Evolutionary conservation across 2,797 vertebrate species (phyloP).

Genomic region (Siniperca obscura): DNA sequence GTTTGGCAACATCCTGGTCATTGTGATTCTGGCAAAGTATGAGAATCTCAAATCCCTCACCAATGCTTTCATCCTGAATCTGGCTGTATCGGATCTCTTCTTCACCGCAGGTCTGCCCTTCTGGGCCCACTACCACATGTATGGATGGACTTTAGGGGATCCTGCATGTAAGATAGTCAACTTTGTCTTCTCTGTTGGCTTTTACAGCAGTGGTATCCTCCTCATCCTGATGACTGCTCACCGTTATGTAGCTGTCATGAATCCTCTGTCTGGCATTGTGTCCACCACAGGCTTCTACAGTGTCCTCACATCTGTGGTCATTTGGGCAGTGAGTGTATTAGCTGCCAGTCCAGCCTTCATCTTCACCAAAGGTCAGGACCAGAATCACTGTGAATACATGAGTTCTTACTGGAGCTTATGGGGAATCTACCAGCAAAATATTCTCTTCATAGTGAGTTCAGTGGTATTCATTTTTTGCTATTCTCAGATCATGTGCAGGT

Average conservation of each 20-base stretch:
- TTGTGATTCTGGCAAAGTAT: conserved; percentile 89
- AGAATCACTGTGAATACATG: conserved; percentile 75
- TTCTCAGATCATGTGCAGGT: conserved; percentile 85
- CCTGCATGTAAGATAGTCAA: conserved; percentile 86
- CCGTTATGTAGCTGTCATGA: conserved; percentile 89
- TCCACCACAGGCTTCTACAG: conserved; percentile 73
- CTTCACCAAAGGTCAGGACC: conserved; percentile 58
- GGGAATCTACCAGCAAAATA: conserved; percentile 87
- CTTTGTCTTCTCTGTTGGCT: conserved; percentile 89
- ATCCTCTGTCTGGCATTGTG: conserved; percentile 86
- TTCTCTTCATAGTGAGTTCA: conserved; percentile 87
- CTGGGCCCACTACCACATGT: conserved; percentile 82
- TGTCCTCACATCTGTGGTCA: conserved; percentile 65
- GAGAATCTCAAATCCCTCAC: conserved; percentile 91
- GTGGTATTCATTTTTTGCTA: conserved; percentile 90
- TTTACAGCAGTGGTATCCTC: conserved; percentile 91
- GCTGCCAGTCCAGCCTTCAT: conserved; percentile 83
- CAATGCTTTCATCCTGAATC: conserved; percentile 92
- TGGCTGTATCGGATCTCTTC: conserved; percentile 91
- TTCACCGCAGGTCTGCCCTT: conserved; percentile 91
- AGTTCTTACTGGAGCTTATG: conserved; percentile 64
- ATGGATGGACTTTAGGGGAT: conserved; percentile 88
- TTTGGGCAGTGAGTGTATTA: conserved; percentile 87
- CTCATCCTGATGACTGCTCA: conserved; percentile 91
- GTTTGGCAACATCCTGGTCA: conserved; percentile 89